A percentile compares a stretch with the other conserved stretches of the same genome.
phyloP scores from a whole-genome alignment of 2,113 vertebrate species.

The Neotoma lepida region DNA sequence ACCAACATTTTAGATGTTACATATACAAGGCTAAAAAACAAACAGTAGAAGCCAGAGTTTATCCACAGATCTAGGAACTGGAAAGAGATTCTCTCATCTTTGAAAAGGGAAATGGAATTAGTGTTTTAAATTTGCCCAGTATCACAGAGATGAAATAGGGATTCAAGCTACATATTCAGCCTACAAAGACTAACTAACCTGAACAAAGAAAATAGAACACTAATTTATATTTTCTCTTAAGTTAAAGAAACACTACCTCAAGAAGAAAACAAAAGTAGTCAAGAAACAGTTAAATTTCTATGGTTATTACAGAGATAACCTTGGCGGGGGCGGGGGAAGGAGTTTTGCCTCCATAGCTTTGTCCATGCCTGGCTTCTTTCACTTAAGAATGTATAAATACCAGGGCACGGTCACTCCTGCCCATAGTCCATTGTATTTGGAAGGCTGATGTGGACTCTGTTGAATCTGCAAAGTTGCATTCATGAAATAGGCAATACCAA shows the following conservation, averaged over 20 bases:
- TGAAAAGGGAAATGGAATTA: conserved; percentile 3
- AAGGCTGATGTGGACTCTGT: background rate
- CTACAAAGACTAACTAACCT: background rate
- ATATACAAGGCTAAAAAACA: background rate
- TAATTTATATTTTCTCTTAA: background rate
- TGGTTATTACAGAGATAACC: background rate
- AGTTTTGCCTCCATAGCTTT: background rate
- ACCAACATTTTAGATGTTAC: background rate
- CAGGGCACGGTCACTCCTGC: background rate
- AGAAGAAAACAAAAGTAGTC: background rate
- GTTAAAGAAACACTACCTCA: background rate
- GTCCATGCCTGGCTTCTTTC: background rate
- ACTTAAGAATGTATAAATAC: conserved; percentile 7
- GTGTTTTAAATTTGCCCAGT: background rate
- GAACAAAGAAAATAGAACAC: background rate
- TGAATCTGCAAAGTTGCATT: background rate
- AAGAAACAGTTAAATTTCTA: background rate
- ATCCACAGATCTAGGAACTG: background rate
- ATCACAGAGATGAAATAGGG: background rate
- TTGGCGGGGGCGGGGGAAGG: rapidly evolving
- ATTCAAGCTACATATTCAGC: background rate
- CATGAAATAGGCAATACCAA: too few relatives aligned
- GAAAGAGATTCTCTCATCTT: background rate
- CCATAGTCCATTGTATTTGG: background rate
- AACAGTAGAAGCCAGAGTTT: background rate